Evolutionary conservation across 2,113 vertebrate species (phyloP), one percentile per base, ranked within the genome.

Genomic region (Hydrochoerus hydrochaeris): DNA sequence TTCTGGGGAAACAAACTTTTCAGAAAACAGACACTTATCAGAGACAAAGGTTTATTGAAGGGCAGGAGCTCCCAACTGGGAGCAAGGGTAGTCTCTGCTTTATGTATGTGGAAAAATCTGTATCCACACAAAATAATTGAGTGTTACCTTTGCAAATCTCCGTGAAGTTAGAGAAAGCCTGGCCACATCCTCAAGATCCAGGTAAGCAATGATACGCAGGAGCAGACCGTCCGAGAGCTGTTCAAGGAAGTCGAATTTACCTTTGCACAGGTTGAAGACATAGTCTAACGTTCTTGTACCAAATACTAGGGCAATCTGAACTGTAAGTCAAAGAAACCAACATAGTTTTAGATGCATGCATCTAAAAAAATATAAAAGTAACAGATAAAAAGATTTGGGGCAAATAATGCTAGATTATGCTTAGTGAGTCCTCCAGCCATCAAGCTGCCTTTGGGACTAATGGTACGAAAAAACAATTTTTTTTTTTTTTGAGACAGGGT

Each of bases 211-310:
- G 57, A 99, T 98, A 78, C 62, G 92, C 80, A 99, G 97, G 62
- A 99, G 97, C 92, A 99, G 83, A 9, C 78, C 78, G 81, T 99
- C 98, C 69, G 99, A 98, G 97, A 99, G 98, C 77, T 71, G 38
- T 57, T 99, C 98, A 73, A 99, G 98, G 97, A 98, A 99, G 98
- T 99, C 98, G 95, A 97, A 98, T 80, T 98, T 97, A 91, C 99
- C 99, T 94, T 49, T 7, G 85, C 99, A 99, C 97, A 99, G 97
- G 96, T 35, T 98, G 90, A 97, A 95, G 94, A 98, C 78, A 90
- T 99, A 97, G 49, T 99, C 94, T 97, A 99, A 96, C 93, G 98
- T 97, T 78, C 90, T 97, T 87, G n/a, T 81, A 89, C 98, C 98
- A 96, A 99, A 99, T 80, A 98, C 84, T 85, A 96, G 17, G 88